Conservation (phyloP, 1,140 invertebrate species). For the Colletes latitarsis region DNA sequence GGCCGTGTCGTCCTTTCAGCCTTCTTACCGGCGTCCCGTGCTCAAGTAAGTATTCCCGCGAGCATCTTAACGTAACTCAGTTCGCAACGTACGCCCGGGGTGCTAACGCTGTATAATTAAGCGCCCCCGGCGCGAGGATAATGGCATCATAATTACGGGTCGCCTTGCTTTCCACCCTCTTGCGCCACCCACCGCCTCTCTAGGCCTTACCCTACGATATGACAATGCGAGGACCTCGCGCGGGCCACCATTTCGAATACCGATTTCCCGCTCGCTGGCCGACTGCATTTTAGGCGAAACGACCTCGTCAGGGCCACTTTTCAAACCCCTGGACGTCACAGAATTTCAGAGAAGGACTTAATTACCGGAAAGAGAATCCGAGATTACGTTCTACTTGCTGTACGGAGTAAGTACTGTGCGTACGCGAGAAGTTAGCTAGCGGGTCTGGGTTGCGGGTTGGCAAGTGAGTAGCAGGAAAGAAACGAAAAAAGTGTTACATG, state of each 20-base stretch:
- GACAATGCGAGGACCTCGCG: not conserved
- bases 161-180: constrained; percentile 25
- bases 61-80: constrained; percentile 64
- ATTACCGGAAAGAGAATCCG: not conserved
- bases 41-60: constrained; percentile 60
- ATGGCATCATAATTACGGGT: constrained; percentile 62
- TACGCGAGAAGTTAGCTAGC: too few species aligned
- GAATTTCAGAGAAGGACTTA: not conserved
- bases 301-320: not conserved
- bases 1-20: constrained; percentile 15
- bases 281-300: not conserved
- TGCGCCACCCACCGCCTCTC: not conserved
- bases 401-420: too few species aligned
- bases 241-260: not conserved
- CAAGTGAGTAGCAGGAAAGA: too few species aligned
- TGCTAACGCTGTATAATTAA: constrained; percentile 66
- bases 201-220: not conserved
- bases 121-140: constrained; percentile 58
- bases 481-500: too few species aligned
- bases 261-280: not conserved
- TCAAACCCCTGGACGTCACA: not conserved
- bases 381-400: too few species aligned
- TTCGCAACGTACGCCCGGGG: constrained; percentile 52
- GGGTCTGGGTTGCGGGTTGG: too few species aligned
- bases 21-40: constrained; percentile 21